phyloP scores from a whole-genome alignment of 1,140 invertebrate genomes.

The Geopemphigus sp. region DNA sequence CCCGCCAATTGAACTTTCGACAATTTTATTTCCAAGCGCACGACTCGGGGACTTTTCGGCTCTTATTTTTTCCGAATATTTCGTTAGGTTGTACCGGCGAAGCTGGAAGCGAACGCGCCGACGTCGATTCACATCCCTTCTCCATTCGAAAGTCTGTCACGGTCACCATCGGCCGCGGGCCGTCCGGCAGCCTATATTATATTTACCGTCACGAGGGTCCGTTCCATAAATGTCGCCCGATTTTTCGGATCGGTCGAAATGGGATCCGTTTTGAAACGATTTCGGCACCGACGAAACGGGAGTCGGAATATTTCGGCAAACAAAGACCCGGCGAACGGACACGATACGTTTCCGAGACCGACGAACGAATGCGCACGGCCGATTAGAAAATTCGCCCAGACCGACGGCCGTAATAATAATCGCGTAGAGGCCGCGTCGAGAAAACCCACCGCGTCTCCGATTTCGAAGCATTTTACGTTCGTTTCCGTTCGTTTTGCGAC shows the following conservation, averaged over 20 bases:
- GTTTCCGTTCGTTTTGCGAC: no score
- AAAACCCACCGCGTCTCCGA: no score
- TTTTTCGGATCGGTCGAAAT: background rate
- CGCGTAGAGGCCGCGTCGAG: no score
- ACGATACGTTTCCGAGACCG: background rate
- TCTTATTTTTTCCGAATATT: no score
- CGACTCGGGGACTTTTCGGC: no score
- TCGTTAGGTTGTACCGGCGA: conserved; percentile 27
- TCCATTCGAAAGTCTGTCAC: conserved; percentile 13
- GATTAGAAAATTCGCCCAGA: no score
- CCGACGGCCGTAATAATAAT: no score
- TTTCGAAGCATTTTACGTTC: no score
- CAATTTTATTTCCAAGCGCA: conserved; percentile 42
- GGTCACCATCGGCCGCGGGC: background rate
- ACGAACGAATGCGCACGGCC: no score
- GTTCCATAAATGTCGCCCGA: background rate
- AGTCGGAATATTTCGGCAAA: background rate
- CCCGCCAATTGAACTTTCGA: conserved; percentile 41
- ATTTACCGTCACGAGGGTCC: background rate
- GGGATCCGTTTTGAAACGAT: conserved; percentile 1
- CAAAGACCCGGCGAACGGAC: background rate
- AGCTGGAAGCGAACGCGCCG: conserved; percentile 36
- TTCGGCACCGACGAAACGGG: background rate
- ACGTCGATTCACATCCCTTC: conserved; percentile 1
- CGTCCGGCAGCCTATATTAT: background rate